Base-by-base conservation (phyloP, 2,888 invertebrate species). In the Melanchra persicariae region DNA sequence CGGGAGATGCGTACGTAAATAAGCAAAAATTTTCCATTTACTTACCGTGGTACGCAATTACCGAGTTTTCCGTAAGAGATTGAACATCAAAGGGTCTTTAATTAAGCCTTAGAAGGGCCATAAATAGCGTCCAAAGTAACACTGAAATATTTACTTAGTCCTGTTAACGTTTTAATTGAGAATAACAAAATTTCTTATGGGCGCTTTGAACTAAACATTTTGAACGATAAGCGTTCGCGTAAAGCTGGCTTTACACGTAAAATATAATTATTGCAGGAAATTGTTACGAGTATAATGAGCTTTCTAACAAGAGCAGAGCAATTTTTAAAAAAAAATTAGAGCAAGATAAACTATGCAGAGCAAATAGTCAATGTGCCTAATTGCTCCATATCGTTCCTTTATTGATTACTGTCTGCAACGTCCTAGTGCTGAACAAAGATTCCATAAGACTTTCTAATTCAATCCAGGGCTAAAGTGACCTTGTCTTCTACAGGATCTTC, bases 51-150 rank as follows among this genome's bases (percentile, higher is more conserved):
- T 83, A 86, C 89, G 92, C 90, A 94, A 94, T 95, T 93, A 94
- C 92, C 85, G 88, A 91, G 92, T 91, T 92, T 93, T 90, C 88
- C 86, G 93, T 93, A 92, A 92, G 93, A 93, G 94, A 95, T 95
- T 94, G 94, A 94, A 95, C 95, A 94, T 95, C 95, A 95, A 95
- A 95, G 93, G 87, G 84, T 87, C 88, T 93, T 66, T 95, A 95
- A 95, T 95, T 95, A 95, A 94, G 91, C 91, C 91, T 92, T 91
- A 90, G 91, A 91, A 92, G 90, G 91, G 87, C 90, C 92, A 93
- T 95, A 94, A 94, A 94, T 94, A 93, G 92, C 91, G 87, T 86
- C 89, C 90, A 89, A 91, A 93, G 91, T 91, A 92, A 91, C 89
- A 91, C 89, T 89, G 91, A 92, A 93, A 93, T 94, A 94, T 95